Base-by-base conservation (phyloP, 2,888 invertebrate genomes). In the Epicampocera succincta region DNA sequence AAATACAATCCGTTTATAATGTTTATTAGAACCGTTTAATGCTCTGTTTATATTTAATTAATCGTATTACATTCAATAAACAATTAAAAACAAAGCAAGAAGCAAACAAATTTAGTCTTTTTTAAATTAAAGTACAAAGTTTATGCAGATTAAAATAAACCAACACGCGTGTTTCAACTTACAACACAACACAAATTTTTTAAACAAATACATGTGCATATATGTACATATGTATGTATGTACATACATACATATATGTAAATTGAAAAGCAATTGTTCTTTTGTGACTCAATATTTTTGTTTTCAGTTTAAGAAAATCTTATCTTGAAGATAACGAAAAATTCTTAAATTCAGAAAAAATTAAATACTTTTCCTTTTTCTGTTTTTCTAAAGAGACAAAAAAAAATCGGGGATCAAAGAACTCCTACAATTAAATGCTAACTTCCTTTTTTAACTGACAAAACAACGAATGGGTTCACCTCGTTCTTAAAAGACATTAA, bases 111-210 rank as follows among this genome's bases (percentile, higher is more conserved):
- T 68, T 74, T 48, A 63, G 50, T 74, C 44, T 54, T 21, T 76
- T 75, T 42, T 12, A 40, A n/a, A 48, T 71, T 66, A 46, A 72
- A 73, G 80, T 81, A 72, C 80, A 81, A 81, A 81, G 80, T 81
- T 68, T 81, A 72, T 11, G n/a, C 17, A 58, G 80, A 81, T 81
- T 76, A 72, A 56, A 48, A 50, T 46, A 71, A 56, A 21, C 33
- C 29, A 19, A 48, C 17, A 46, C 42, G 44, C 42, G 25, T 42
- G 42, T 9, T 60, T 60, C 25, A 25, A 69, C 21, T 63, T 63
- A 33, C 11, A 54, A 40, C 15, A 46, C 44, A 42, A 33, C 25
- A 33, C 29, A 15, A 38, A 44, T 29, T 0, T n/a, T n/a, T 48
- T 40, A 33, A 17, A 50, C 19, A n/a, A n/a, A 25, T 33, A 33